These are phyloP conservation scores for Dendroctonus valens DNA, from an alignment of 1,140 invertebrate genomes.

Conservation along the genomic window DNA sequence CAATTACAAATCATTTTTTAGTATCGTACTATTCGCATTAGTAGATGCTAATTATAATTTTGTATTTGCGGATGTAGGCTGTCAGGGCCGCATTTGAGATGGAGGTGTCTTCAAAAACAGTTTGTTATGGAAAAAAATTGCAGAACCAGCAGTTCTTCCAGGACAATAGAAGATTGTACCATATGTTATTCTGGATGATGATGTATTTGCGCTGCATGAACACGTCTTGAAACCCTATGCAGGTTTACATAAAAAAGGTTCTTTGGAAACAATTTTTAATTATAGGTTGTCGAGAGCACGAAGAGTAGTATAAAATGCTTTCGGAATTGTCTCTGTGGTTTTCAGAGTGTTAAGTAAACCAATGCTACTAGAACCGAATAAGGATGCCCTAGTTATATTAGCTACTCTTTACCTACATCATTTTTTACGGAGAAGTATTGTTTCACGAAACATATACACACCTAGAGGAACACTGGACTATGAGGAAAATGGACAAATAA, in stretches of 20 bases:
- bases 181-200: slow-evolving; percentile 42
- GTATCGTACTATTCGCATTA: slow-evolving; percentile 54
- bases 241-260: slow-evolving; percentile 33
- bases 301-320: slow-evolving; percentile 49
- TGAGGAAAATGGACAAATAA: neutral
- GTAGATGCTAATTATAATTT: slow-evolving; percentile 55
- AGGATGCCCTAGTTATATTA: neutral
- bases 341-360: too few relatives aligned
- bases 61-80: slow-evolving; percentile 48
- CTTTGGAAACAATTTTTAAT: slow-evolving; percentile 45
- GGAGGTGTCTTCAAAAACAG: slow-evolving; percentile 43
- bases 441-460: slow-evolving; percentile 2
- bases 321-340: slow-evolving; percentile 38
- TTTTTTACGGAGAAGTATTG: neutral
- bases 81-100: slow-evolving; percentile 44
- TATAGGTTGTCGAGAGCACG: slow-evolving; percentile 44
- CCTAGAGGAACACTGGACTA: neutral
- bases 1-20: slow-evolving; percentile 55
- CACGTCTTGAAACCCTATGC: slow-evolving; percentile 50
- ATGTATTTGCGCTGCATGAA: slow-evolving; percentile 43
- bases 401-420: neutral
- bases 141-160: slow-evolving; percentile 23
- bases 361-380: too few relatives aligned
- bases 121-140: slow-evolving; percentile 35
- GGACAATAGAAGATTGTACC: slow-evolving; percentile 24